A percentile compares a stretch with the other conserved stretches of the same genome.
These are phyloP conservation scores for Sinosuthora webbiana DNA, from an alignment of 2,113 vertebrate species.

Conservation along the genomic window DNA sequence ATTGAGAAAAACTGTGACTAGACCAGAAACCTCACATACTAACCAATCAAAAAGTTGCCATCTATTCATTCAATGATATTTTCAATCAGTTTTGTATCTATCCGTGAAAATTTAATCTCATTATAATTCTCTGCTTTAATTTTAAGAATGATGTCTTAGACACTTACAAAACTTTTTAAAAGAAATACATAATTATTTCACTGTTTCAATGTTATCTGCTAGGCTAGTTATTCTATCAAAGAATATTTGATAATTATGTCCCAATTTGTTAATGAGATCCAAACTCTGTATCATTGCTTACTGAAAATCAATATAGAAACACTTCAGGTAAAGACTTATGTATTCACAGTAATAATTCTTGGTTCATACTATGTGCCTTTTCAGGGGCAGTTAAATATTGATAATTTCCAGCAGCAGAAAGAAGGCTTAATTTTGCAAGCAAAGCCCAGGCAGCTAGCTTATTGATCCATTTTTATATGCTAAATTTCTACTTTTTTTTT, in stretches of 20 bases:
- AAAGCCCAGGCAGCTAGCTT: neutral
- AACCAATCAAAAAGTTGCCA: neutral
- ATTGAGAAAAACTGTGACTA: neutral
- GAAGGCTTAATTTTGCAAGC: conserved; percentile 15
- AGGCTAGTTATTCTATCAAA: neutral
- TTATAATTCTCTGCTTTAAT: neutral
- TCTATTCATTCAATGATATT: neutral
- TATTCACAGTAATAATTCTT: neutral
- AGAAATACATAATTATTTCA: neutral
- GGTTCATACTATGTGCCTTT: conserved; percentile 20
- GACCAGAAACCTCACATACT: neutral
- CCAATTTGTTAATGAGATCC: neutral
- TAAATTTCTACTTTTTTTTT: neutral
- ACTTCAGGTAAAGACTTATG: neutral
- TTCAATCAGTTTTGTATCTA: neutral
- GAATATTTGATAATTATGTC: neutral
- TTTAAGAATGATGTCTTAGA: neutral
- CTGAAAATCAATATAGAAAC: neutral
- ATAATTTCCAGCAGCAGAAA: conserved; percentile 40
- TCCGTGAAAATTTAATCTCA: neutral
- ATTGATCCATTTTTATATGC: neutral
- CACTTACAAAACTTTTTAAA: neutral
- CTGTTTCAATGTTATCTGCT: neutral
- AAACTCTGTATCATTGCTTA: neutral
- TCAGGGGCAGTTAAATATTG: conserved; percentile 60